These are phyloP conservation scores for Bicyclus anynana DNA, from an alignment of 1,140 invertebrate species.

Conservation along the genomic window DNA sequence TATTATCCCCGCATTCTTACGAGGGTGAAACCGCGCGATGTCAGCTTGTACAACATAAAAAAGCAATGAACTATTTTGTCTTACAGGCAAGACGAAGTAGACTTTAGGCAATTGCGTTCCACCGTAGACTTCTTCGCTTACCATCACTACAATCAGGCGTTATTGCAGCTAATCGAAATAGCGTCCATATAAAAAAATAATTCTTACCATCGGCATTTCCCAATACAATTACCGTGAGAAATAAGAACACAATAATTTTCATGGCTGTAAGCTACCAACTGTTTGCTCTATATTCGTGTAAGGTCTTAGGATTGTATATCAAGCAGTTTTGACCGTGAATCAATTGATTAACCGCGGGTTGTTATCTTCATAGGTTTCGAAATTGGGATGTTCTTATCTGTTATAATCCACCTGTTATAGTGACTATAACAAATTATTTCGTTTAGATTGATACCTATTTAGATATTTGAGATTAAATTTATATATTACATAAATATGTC, in stretches of 20 bases:
- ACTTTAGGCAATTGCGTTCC: no score
- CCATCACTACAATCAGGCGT: no score
- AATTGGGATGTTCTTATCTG: conserved; percentile 36
- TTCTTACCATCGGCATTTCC: conserved; percentile 8
- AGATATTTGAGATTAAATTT: no score
- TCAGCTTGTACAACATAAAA: no score
- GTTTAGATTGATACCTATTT: background rate
- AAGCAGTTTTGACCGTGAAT: conserved; percentile 21
- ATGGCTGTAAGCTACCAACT: conserved; percentile 2
- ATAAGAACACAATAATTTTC: conserved; percentile 1
- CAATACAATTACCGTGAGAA: background rate
- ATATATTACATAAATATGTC: background rate
- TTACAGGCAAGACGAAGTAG: no score
- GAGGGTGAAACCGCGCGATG: no score
- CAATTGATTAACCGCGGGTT: conserved; percentile 13
- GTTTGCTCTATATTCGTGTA: background rate
- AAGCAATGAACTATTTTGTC: no score
- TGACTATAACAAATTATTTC: background rate
- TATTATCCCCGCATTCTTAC: no score
- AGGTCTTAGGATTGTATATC: conserved; percentile 11
- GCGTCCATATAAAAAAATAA: no score
- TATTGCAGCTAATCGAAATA: no score
- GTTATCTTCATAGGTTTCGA: conserved; percentile 37
- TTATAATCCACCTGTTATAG: conserved; percentile 8
- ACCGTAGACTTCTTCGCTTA: no score